These are phyloP conservation scores for Chymomyza caudatula DNA, from an alignment of 2,888 invertebrate genomes.

Conservation along the genomic window DNA sequence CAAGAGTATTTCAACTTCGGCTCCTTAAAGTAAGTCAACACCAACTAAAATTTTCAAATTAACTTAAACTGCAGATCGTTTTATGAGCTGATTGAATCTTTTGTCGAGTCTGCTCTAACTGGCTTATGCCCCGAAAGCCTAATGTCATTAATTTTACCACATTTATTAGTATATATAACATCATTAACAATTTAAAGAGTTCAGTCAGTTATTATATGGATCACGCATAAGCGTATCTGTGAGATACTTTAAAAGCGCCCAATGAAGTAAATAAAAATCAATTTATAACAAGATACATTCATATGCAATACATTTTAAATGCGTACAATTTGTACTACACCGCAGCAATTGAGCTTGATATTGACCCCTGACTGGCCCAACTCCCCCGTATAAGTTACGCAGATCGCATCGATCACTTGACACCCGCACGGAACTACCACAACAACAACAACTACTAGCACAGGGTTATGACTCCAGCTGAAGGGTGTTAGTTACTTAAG, in stretches of 20 bases:
- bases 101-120: background rate
- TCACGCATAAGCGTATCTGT: conserved; percentile 19
- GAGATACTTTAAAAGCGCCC: conserved; percentile 9
- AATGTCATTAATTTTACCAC: conserved; percentile 52
- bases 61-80: background rate
- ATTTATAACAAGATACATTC: conserved; percentile 50
- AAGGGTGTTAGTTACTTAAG: conserved; percentile 5
- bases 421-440: conserved; percentile 41
- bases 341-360: conserved; percentile 2
- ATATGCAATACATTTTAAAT: conserved; percentile 38
- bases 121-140: conserved; percentile 4
- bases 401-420: conserved; percentile 59
- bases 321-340: background rate
- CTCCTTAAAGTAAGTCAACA: background rate
- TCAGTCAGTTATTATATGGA: conserved; percentile 2
- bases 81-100: background rate
- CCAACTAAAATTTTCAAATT: background rate
- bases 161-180: conserved; percentile 43
- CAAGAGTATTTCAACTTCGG: background rate
- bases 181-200: conserved; percentile 40
- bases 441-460: background rate
- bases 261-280: conserved; percentile 23
- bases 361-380: background rate
- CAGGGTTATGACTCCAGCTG: background rate
- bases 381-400: background rate